Evolutionary conservation across 2,113 vertebrate genomes (phyloP), one percentile per base, ranked within the genome.

Genomic region (Nothoprocta pentlandii): DNA sequence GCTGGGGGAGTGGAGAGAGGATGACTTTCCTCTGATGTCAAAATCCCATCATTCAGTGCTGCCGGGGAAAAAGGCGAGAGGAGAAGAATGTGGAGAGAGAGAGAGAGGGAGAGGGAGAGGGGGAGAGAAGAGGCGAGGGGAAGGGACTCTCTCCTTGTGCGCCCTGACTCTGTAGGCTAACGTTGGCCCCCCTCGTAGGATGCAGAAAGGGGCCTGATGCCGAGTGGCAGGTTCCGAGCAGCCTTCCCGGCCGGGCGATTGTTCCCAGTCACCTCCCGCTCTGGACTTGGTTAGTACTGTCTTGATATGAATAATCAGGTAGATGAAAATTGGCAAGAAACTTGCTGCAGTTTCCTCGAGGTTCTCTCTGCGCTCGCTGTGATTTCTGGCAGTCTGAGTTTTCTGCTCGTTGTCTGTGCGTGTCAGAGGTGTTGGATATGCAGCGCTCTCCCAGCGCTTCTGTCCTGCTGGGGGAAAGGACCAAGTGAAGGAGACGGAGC

Each of bases 221-320:
- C 4, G 41, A 88, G 63, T 81, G 90, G 90, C 90, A 71, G 95
- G 71, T 41, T 81, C 94, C 75, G 86, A 89, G 36, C 92, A 95
- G 92, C 95, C 90, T 82, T 81, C 73, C 93, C 56, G 85, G 75
- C 94, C 77, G 75, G 7, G 90, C 93, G 91, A 84, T 64, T 86
- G 77, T 73, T 92, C 80, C 80, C 90, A 85, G 11, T 14, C 94
- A 93, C 83, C 79, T 89, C 94, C 93, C 22, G 93, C 89, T 94
- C 95, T 92, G 96, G 95, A 97, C 95, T 97, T 92, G 94, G 93
- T 95, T 95, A 97, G 94, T 96, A 94, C 96, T 97, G 93, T 74
- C 96, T 95, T 93, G 93, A 47, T 69, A 25, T 8, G 86, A 93
- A 93, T 90, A 71, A 95, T 92, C 93, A 95, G 90, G 86, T 92